Percentiles rank a stretch among this genome's conserved stretches.
These are phyloP conservation scores for Mirounga angustirostris DNA, from an alignment of 2,113 vertebrate species.

Conservation along the genomic window DNA sequence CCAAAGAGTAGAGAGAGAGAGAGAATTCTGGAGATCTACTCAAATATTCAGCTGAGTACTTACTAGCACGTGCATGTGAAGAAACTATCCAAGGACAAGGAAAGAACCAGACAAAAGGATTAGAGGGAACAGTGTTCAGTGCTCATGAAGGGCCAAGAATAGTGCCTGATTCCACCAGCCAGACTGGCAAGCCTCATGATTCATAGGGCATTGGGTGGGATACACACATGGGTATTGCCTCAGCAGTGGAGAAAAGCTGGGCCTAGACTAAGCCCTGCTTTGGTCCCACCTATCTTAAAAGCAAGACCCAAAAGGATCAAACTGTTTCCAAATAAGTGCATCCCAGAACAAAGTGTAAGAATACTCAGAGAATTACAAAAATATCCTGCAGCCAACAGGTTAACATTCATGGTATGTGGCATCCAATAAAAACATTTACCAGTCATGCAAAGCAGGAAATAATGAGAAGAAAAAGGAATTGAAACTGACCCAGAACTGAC, in stretches of 20 bases:
- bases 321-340: not conserved
- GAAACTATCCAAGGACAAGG: not conserved
- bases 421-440: not conserved
- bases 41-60: not conserved
- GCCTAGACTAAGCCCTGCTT: not conserved
- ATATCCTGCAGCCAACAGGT: not conserved
- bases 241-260: not conserved
- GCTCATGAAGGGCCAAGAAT: not conserved
- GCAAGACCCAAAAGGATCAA: not conserved
- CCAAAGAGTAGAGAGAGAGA: not conserved
- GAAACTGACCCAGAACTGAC: not conserved
- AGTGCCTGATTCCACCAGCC: not conserved
- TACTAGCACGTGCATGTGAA: not conserved
- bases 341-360: not conserved
- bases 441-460: not conserved
- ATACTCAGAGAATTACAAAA: not conserved
- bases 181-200: not conserved
- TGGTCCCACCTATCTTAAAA: constrained; percentile 11
- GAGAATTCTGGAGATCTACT: not conserved
- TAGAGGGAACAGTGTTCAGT: not conserved
- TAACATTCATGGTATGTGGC: not conserved
- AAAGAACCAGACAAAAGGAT: not conserved
- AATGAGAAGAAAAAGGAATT: not conserved
- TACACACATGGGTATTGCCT: not conserved
- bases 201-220: not conserved